phyloP scores from a whole-genome alignment of 2,797 vertebrate species.

The Rhodeus uyekii region DNA sequence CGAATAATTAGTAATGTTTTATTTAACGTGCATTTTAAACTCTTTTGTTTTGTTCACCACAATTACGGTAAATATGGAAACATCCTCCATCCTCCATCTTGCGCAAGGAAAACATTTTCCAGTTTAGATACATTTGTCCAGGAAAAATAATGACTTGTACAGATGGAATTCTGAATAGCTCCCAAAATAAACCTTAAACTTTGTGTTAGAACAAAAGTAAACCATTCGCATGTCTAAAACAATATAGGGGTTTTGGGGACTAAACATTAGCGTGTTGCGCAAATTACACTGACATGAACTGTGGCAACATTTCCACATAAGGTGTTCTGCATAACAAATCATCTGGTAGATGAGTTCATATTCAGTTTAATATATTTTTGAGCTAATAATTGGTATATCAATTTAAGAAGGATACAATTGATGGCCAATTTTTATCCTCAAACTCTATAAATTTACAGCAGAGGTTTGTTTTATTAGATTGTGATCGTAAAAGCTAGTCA shows the following conservation, averaged over 20 bases:
- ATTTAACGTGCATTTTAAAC: slow-evolving; percentile 34
- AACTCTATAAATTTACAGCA: slow-evolving; percentile 21
- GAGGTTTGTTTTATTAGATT: slow-evolving; percentile 19
- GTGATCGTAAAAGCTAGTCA: slow-evolving; percentile 16
- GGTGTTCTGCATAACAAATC: not conserved
- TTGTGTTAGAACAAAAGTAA: slow-evolving; percentile 15
- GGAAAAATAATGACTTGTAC: slow-evolving; percentile 41
- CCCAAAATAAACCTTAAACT: slow-evolving; percentile 35
- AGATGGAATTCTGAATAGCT: slow-evolving; percentile 44
- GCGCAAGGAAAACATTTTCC: slow-evolving; percentile 43
- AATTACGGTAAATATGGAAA: slow-evolving; percentile 20
- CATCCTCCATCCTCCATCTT: not conserved
- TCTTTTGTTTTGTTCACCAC: slow-evolving; percentile 15
- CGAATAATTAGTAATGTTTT: slow-evolving; percentile 14
- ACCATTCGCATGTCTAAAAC: not conserved
- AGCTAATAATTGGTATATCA: slow-evolving; percentile 5
- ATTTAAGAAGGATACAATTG: slow-evolving; percentile 26
- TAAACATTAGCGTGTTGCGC: not conserved
- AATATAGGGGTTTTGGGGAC: not conserved
- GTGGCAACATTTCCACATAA: not conserved
- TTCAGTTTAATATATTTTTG: slow-evolving; percentile 22
- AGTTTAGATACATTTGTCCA: slow-evolving; percentile 39
- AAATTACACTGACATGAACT: not conserved
- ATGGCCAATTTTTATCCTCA: slow-evolving; percentile 13
- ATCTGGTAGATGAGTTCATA: slow-evolving; percentile 26